Base-by-base conservation (phyloP, 1,140 invertebrate species). In the Argopecten irradians region DNA sequence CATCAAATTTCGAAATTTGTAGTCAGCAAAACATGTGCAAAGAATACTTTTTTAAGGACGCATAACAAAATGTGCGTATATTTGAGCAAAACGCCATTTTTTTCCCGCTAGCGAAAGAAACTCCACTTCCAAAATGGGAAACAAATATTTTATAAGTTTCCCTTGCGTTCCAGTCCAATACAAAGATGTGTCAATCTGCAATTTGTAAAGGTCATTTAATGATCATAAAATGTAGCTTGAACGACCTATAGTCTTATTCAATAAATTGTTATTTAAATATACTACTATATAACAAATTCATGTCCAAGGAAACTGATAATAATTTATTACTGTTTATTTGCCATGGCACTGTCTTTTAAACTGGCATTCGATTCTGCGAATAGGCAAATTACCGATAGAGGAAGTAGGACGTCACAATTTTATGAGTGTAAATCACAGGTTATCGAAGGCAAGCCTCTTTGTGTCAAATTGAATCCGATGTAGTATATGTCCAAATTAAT, bases 381-480 rank as follows among this genome's bases (percentile, higher is more conserved):
- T 71, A 71, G 22, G n/a, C 2, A n/a, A n/a, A 71, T 71, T 5
- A n/a, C 55, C 55, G 55, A 71, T 16, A n/a, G n/a, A 28, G 55
- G 0, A 71, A 11, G n/a, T 1, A n/a, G n/a, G n/a, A n/a, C n/a
- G n/a, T 28, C 22, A 11, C 28, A 28, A 28, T 2, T 22, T 11
- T 28, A 3, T 22, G n/a, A 7, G 22, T 28, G 16, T 71, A 71
- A 5, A 71, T 71, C n/a, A n/a, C n/a, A n/a, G n/a, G n/a, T n/a
- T n/a, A n/a, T n/a, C n/a, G n/a, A n/a, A n/a, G n/a, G n/a, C n/a
- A n/a, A n/a, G n/a, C n/a, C 28, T 28, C 5, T 1, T 28, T 71
- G 55, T 71, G 22, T n/a, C 55, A 11, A 71, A 22, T 28, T 43
- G 16, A 90, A 86, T 41, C 89, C 89, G 46, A n/a, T n/a, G n/a